Evolutionary conservation across 2,888 invertebrate genomes (phyloP).

Genomic region (Orchesella flavescens): DNA sequence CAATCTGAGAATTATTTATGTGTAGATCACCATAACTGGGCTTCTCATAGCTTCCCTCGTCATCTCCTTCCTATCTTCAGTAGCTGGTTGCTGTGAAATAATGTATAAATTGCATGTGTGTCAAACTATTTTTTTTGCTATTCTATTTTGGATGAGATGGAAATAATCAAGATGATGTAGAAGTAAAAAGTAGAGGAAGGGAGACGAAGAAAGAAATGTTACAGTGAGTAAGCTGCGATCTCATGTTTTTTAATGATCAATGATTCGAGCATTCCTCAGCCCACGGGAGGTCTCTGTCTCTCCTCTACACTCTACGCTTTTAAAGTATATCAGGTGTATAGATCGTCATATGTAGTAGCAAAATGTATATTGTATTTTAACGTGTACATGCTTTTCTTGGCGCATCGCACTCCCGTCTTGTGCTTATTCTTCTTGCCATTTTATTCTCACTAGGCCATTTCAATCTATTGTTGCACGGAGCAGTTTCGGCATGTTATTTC

Average conservation of each 20-base stretch:
- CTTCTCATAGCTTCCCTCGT: not conserved
- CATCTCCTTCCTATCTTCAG: not conserved
- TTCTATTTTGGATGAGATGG: too few relatives aligned
- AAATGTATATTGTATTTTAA: not conserved
- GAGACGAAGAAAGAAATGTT: too few relatives aligned
- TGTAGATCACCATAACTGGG: not conserved
- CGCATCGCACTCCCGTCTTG: constrained; percentile 7
- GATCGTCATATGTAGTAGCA: not conserved
- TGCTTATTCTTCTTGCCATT: not conserved
- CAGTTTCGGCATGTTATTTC: constrained; percentile 7
- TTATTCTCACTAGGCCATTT: constrained; percentile 2
- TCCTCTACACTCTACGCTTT: not conserved
- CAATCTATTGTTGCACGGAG: constrained; percentile 9
- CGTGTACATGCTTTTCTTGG: not conserved
- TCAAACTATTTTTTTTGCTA: too few relatives aligned
- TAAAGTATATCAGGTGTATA: not conserved
- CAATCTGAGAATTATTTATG: constrained; percentile 31
- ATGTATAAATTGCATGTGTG: too few relatives aligned
- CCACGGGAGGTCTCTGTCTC: constrained; percentile 57
- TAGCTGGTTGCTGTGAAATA: not conserved
- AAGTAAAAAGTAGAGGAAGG: too few relatives aligned
- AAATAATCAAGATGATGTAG: too few relatives aligned
- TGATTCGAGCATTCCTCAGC: constrained; percentile 60
- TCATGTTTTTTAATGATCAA: constrained; percentile 65
- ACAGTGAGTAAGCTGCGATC: constrained; percentile 7